phyloP scores from a whole-genome alignment of 1,140 invertebrate genomes.

The Tenebrio molitor region DNA sequence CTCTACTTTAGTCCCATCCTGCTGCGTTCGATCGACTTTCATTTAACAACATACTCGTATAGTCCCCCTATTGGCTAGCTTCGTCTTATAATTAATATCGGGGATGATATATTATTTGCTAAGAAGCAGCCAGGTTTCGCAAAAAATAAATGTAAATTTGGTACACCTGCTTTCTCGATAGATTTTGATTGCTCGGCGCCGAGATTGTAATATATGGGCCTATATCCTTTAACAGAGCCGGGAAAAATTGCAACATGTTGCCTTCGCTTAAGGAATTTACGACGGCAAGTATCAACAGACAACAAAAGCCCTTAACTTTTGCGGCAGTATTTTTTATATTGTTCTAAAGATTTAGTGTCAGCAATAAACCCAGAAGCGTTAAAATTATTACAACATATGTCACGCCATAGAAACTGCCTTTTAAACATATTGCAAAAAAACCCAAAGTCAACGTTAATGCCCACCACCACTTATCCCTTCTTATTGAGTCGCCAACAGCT shows the following conservation, averaged over 20 bases:
- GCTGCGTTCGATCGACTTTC: too few relatives aligned
- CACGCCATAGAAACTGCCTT: not conserved
- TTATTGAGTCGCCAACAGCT: too few relatives aligned
- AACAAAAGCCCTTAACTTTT: constrained; percentile 10
- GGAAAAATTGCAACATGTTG: constrained; percentile 18
- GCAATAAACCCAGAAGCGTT: not conserved
- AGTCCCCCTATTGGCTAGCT: too few relatives aligned
- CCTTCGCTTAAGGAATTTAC: constrained; percentile 15
- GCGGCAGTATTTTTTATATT: constrained; percentile 12
- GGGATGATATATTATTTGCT: too few relatives aligned
- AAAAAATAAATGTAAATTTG: too few relatives aligned
- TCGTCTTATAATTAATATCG: too few relatives aligned
- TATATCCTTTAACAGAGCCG: not conserved
- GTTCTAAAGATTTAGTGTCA: not conserved
- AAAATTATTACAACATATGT: not conserved
- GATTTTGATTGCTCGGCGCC: constrained; percentile 4
- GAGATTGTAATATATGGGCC: constrained; percentile 11
- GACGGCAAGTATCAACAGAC: constrained; percentile 6
- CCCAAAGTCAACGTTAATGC: too few relatives aligned
- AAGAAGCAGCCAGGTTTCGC: too few relatives aligned
- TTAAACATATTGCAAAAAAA: not conserved
- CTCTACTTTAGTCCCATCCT: too few relatives aligned
- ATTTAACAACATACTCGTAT: too few relatives aligned
- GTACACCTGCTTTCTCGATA: too few relatives aligned
- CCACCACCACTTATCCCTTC: too few relatives aligned